Conservation (phyloP, 2,797 vertebrate genomes). For the Phataginus tetradactyla region DNA sequence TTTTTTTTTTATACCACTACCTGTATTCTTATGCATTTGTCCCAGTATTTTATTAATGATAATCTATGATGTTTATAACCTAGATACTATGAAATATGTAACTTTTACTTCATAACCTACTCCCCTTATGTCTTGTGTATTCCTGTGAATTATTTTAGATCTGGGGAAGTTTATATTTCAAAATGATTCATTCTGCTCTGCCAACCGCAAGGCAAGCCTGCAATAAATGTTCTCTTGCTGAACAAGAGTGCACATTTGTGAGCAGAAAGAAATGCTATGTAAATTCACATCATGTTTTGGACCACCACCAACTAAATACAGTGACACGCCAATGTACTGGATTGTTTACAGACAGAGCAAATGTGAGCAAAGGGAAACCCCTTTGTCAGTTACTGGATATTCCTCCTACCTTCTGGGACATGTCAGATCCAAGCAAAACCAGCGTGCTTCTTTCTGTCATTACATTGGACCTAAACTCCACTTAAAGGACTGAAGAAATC, state of each 20-base stretch:
- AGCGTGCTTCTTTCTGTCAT: slow-evolving; percentile 78
- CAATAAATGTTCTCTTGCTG: slow-evolving; percentile 84
- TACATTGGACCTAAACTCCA: slow-evolving; percentile 82
- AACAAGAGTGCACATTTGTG: slow-evolving; percentile 79
- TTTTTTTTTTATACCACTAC: slow-evolving; percentile 45
- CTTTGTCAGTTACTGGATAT: slow-evolving; percentile 80
- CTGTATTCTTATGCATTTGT: slow-evolving; percentile 72
- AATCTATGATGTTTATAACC: slow-evolving; percentile 80
- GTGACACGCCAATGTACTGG: slow-evolving; percentile 80
- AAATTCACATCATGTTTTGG: slow-evolving; percentile 81
- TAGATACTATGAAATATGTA: slow-evolving; percentile 79
- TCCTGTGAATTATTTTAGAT: slow-evolving; percentile 84
- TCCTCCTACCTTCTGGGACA: slow-evolving; percentile 77
- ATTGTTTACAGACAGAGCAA: slow-evolving; percentile 83
- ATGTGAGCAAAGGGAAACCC: slow-evolving; percentile 82
- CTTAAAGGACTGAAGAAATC: slow-evolving; percentile 78
- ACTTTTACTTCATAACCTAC: slow-evolving; percentile 82
- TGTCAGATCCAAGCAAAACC: slow-evolving; percentile 80
- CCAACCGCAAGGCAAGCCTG: slow-evolving; percentile 81
- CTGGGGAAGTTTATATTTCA: slow-evolving; percentile 84
- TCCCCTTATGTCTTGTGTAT: slow-evolving; percentile 81
- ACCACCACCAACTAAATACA: slow-evolving; percentile 82
- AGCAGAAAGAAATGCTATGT: slow-evolving; percentile 82
- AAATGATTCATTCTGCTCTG: slow-evolving; percentile 85
- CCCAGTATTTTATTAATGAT: slow-evolving; percentile 80